Conservation (phyloP, 2,888 invertebrate species). For the Smittia aterrima region DNA sequence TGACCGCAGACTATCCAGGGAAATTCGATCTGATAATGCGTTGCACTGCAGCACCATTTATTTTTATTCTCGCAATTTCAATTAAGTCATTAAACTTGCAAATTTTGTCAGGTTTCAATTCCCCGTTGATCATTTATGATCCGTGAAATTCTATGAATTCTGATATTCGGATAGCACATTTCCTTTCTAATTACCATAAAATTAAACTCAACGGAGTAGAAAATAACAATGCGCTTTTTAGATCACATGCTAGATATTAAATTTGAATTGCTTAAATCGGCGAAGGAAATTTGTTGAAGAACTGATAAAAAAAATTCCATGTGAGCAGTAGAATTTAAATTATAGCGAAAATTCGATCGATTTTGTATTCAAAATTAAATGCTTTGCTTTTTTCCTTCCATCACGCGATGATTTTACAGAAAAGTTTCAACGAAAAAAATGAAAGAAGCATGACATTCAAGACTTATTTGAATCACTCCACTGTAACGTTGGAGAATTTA, state of each 20-base stretch:
- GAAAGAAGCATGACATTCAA: background rate
- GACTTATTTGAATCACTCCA: background rate
- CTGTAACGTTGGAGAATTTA: background rate
- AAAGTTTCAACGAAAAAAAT: background rate
- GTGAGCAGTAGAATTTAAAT: background rate
- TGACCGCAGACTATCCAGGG: too few relatives aligned
- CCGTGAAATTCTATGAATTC: background rate
- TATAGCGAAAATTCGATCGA: background rate
- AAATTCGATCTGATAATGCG: too few relatives aligned
- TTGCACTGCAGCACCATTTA: background rate
- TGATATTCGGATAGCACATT: background rate
- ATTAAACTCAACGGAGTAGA: constrained; percentile 10
- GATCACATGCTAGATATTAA: background rate
- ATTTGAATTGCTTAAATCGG: background rate
- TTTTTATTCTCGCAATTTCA: constrained; percentile 31
- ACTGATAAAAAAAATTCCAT: too few relatives aligned
- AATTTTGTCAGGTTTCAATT: constrained; percentile 4
- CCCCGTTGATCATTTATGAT: constrained; percentile 1
- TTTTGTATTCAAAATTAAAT: background rate
- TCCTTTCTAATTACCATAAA: constrained; percentile 31
- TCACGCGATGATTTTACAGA: background rate
- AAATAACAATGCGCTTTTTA: constrained; percentile 25
- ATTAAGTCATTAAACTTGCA: constrained; percentile 35
- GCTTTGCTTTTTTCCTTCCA: too few relatives aligned
- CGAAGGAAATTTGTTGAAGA: too few relatives aligned